Evolutionary conservation across 2,113 vertebrate species (phyloP).

Genomic region (Heloderma charlesbogerti): DNA sequence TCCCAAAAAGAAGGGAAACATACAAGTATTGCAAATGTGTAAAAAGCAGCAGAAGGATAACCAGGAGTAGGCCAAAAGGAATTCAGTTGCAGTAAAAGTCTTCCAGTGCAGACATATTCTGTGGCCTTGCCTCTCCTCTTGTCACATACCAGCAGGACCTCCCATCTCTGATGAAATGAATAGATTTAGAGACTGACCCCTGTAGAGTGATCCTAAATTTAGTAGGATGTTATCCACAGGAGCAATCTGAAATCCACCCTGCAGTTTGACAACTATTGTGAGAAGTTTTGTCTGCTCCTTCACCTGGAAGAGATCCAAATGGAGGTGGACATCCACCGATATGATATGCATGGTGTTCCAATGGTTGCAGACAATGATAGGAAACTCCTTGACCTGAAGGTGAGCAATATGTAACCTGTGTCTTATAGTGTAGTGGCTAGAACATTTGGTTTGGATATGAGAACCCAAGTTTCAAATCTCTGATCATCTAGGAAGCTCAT

Average conservation of each 20-base stretch:
- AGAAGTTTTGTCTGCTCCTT: constrained; percentile 85
- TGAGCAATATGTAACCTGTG: constrained; percentile 52
- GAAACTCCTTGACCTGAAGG: constrained; percentile 83
- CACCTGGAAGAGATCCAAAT: constrained; percentile 93
- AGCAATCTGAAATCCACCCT: constrained; percentile 74
- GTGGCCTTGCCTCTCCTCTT: background rate
- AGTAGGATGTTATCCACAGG: constrained; percentile 47
- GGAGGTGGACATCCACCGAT: constrained; percentile 88
- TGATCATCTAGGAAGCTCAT: background rate
- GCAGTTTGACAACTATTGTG: constrained; percentile 77
- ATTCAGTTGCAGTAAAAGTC: background rate
- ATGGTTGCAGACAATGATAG: constrained; percentile 79
- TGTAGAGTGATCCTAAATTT: background rate
- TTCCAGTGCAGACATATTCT: background rate
- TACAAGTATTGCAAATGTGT: background rate
- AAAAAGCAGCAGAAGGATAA: background rate
- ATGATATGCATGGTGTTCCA: constrained; percentile 80
- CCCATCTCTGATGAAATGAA: background rate
- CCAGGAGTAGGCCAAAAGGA: background rate
- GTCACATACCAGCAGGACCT: background rate
- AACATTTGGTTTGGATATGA: background rate
- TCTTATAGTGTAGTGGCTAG: background rate
- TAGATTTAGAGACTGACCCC: background rate
- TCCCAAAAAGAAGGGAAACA: background rate
- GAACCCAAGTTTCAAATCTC: background rate